These are phyloP conservation scores for Staurois parvus DNA, from an alignment of 2,797 vertebrate genomes.

Conservation along the genomic window DNA sequence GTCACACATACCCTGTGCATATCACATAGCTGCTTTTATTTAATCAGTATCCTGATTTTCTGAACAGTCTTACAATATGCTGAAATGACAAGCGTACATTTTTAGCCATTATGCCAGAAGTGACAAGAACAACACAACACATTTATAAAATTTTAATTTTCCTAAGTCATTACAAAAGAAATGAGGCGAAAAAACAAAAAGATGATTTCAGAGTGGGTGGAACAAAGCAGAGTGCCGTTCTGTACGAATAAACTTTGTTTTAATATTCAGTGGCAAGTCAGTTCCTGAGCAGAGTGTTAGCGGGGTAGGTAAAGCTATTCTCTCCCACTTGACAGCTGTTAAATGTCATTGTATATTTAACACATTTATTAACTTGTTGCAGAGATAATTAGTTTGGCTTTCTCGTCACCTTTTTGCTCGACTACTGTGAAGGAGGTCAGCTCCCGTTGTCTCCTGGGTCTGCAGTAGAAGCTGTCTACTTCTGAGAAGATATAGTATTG, in stretches of 20 bases:
- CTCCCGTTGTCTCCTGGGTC: constrained; percentile 23
- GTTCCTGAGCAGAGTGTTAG: constrained; percentile 43
- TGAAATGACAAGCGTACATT: no score
- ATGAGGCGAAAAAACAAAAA: constrained; percentile 18
- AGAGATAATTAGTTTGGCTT: constrained; percentile 60
- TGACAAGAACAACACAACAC: constrained; percentile 8
- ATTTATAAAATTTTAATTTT: constrained; percentile 15
- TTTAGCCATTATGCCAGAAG: no score
- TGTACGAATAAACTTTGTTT: constrained; percentile 29
- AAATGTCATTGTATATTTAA: constrained; percentile 62
- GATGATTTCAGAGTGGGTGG: constrained; percentile 36
- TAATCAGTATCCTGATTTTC: no score
- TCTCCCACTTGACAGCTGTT: constrained; percentile 61
- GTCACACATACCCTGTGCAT: no score
- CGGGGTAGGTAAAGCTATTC: constrained; percentile 43
- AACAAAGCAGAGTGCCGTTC: constrained; percentile 44
- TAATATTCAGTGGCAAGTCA: constrained; percentile 44
- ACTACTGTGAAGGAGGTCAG: constrained; percentile 52
- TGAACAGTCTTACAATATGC: no score
- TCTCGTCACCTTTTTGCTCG: constrained; percentile 37
- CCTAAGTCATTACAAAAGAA: constrained; percentile 12
- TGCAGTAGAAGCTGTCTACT: constrained; percentile 1
- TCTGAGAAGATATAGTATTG: constrained; percentile 5
- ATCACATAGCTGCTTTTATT: no score
- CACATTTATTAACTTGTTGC: constrained; percentile 55